Percentiles rank a stretch among this genome's conserved stretches.
These are phyloP conservation scores for Danio kyathit DNA, from an alignment of 2,797 vertebrate species.

Conservation along the genomic window DNA sequence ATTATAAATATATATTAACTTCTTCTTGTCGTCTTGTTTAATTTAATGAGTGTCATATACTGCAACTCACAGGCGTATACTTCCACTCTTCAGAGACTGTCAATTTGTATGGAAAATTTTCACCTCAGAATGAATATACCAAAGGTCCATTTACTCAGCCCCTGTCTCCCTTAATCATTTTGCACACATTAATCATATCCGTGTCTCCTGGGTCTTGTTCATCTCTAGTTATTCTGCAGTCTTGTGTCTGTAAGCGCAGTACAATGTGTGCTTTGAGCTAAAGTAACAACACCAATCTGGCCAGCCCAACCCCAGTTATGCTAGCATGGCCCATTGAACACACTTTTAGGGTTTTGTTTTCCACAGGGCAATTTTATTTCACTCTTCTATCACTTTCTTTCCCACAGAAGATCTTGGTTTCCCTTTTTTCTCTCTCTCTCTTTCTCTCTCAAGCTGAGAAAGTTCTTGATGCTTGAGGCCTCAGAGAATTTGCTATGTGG, in stretches of 20 bases:
- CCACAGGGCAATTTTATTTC: conserved; percentile 35
- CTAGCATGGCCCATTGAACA: conserved; percentile 41
- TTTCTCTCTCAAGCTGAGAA: conserved; percentile 44
- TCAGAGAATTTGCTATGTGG: conserved; percentile 43
- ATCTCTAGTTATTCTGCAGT: conserved; percentile 34
- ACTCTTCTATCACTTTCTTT: conserved; percentile 26
- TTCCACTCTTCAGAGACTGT: conserved; percentile 60
- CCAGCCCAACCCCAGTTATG: neutral
- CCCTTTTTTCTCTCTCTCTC: conserved; percentile 2
- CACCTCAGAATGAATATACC: conserved; percentile 73
- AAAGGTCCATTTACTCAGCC: conserved; percentile 77
- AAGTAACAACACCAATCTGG: conserved; percentile 20
- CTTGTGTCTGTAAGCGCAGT: conserved; percentile 25
- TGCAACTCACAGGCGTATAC: conserved; percentile 11
- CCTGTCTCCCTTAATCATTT: conserved; percentile 71
- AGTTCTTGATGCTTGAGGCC: conserved; percentile 39
- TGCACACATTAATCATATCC: conserved; percentile 76
- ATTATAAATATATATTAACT: too few relatives aligned
- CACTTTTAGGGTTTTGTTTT: conserved; percentile 45
- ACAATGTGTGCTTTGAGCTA: conserved; percentile 29
- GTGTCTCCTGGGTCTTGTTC: conserved; percentile 65
- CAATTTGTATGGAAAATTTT: conserved; percentile 71
- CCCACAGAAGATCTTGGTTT: conserved; percentile 58
- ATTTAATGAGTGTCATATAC: neutral
- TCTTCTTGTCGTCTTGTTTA: neutral